Conservation (phyloP, 2,113 vertebrate genomes). For the Percina caprodes region DNA sequence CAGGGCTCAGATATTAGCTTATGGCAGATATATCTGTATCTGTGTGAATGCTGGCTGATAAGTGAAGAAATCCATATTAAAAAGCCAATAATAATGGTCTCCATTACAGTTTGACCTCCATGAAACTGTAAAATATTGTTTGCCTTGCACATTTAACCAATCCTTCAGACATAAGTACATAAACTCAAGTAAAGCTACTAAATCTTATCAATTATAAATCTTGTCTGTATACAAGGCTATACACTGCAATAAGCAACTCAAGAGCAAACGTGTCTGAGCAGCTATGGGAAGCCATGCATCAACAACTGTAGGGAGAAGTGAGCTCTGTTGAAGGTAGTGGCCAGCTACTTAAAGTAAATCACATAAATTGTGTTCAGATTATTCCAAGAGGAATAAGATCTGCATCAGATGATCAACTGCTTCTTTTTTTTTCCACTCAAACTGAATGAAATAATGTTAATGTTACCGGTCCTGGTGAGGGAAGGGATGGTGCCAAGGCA, state of each 20-base stretch:
- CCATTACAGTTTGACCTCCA: background rate
- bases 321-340: background rate
- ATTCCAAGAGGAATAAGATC: background rate
- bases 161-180: background rate
- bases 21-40: background rate
- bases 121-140: background rate
- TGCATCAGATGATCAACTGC: no score
- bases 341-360: background rate
- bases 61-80: background rate
- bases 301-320: background rate
- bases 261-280: conserved; percentile 14
- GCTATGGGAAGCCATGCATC: background rate
- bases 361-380: background rate
- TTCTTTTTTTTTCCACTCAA: background rate
- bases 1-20: background rate
- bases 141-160: no score
- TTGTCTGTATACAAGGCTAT: background rate
- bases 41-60: background rate
- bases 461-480: conserved; percentile 89
- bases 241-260: background rate
- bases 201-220: conserved; percentile 5
- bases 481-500: conserved; percentile 93
- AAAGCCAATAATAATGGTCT: background rate
- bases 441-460: background rate
- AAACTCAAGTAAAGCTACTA: background rate